Evolutionary conservation across 1,140 invertebrate species (phyloP).

Genomic region (Aphaenogaster rudis): DNA sequence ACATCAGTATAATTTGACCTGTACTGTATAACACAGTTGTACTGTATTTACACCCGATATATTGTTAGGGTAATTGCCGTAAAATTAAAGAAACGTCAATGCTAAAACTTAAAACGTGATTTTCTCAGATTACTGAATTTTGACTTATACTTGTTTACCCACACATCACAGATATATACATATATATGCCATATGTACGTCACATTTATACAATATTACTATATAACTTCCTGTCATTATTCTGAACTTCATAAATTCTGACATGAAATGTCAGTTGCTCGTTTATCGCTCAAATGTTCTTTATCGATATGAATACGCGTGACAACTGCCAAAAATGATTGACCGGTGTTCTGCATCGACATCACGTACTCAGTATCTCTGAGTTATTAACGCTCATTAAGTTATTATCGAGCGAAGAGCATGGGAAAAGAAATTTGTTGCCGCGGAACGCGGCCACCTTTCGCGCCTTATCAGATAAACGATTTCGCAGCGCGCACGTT

Average conservation of each 20-base stretch:
- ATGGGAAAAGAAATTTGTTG: background rate
- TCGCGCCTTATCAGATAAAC: constrained; percentile 56
- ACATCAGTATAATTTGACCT: too few species aligned
- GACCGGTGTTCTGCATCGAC: background rate
- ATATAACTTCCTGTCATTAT: constrained; percentile 10
- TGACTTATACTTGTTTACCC: too few species aligned
- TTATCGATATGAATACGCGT: background rate
- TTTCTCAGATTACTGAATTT: too few species aligned
- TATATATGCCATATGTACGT: background rate
- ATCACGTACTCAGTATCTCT: background rate
- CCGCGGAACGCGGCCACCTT: constrained; percentile 25
- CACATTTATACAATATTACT: background rate
- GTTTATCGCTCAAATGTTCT: background rate
- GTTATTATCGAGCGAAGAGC: constrained; percentile 26
- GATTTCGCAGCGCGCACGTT: constrained; percentile 34
- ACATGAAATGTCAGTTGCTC: background rate
- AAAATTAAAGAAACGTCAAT: too few species aligned
- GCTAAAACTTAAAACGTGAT: too few species aligned
- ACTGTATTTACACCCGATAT: too few species aligned
- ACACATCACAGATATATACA: too few species aligned
- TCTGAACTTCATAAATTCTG: background rate
- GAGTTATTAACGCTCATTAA: constrained; percentile 46
- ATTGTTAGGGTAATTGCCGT: too few species aligned
- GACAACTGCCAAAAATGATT: background rate
- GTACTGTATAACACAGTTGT: too few species aligned